Percentiles rank a stretch among this genome's conserved stretches.
Conservation (phyloP, 2,113 vertebrate species). For the Blennius ocellaris region DNA sequence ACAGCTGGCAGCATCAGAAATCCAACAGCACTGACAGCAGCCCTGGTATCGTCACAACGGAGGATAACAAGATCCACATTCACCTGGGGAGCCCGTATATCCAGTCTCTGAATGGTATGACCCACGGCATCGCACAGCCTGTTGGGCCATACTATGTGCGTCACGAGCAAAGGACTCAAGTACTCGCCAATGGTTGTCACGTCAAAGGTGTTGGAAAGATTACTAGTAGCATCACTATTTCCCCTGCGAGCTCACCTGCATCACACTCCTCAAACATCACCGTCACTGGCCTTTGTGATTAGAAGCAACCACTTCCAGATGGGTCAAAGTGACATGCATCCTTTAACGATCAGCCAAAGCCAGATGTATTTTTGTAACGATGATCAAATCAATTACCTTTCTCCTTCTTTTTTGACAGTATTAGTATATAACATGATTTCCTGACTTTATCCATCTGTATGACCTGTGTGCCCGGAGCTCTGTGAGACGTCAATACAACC, state of each 20-base stretch:
- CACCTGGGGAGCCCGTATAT: constrained; percentile 93
- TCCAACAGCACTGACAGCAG: constrained; percentile 90
- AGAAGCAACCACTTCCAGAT: constrained; percentile 51
- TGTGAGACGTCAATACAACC: not conserved
- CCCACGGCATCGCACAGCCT: constrained; percentile 78
- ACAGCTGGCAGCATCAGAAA: constrained; percentile 90
- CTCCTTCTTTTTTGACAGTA: not conserved
- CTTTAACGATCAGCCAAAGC: not conserved
- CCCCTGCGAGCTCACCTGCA: constrained; percentile 89
- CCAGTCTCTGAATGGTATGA: constrained; percentile 84
- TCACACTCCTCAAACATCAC: constrained; percentile 93
- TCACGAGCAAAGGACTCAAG: constrained; percentile 91
- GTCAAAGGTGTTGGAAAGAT: constrained; percentile 92
- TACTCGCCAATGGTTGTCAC: constrained; percentile 87
- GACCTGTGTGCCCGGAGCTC: constrained; percentile 15
- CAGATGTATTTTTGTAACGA: constrained; percentile 13
- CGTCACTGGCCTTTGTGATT: constrained; percentile 95
- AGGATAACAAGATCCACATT: constrained; percentile 99
- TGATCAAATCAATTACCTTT: not conserved
- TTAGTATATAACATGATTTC: not conserved
- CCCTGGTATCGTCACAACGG: constrained; percentile 93
- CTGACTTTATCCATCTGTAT: constrained; percentile 23
- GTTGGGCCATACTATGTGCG: constrained; percentile 83
- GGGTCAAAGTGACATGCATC: not conserved
- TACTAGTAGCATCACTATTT: constrained; percentile 97